A percentile compares a stretch with the other conserved stretches of the same genome.
phyloP scores from a whole-genome alignment of 2,113 vertebrate species.

The Muntiacus muntjak region DNA sequence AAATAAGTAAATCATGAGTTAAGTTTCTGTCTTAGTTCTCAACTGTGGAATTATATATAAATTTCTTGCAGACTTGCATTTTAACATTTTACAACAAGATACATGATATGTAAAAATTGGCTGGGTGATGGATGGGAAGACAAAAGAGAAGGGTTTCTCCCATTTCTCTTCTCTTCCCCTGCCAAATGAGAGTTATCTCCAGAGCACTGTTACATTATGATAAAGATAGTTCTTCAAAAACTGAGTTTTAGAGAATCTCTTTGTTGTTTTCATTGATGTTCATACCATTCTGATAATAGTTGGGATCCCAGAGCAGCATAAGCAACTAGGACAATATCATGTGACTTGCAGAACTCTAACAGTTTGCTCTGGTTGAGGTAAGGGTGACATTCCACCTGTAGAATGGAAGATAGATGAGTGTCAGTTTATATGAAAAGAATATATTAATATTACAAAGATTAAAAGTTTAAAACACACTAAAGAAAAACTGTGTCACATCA shows the following conservation, averaged over 20 bases:
- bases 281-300: neutral
- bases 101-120: neutral
- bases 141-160: neutral
- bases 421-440: neutral
- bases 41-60: neutral
- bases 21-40: neutral
- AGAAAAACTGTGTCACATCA: neutral
- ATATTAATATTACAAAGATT: neutral
- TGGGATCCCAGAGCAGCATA: slow-evolving; percentile 81
- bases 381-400: slow-evolving; percentile 78
- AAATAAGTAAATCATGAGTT: neutral
- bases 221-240: neutral
- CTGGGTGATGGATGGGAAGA: neutral
- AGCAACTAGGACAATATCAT: slow-evolving; percentile 80
- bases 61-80: neutral
- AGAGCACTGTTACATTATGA: neutral
- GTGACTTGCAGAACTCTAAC: slow-evolving; percentile 82
- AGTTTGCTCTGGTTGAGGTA: slow-evolving; percentile 81
- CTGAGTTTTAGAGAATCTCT: neutral
- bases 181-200: neutral
- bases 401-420: neutral
- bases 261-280: neutral
- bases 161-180: neutral
- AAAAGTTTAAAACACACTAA: neutral
- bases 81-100: neutral